Percentiles rank a stretch among this genome's conserved stretches.
These are phyloP conservation scores for Lobophora halterata DNA, from an alignment of 2,888 invertebrate genomes.

Conservation along the genomic window DNA sequence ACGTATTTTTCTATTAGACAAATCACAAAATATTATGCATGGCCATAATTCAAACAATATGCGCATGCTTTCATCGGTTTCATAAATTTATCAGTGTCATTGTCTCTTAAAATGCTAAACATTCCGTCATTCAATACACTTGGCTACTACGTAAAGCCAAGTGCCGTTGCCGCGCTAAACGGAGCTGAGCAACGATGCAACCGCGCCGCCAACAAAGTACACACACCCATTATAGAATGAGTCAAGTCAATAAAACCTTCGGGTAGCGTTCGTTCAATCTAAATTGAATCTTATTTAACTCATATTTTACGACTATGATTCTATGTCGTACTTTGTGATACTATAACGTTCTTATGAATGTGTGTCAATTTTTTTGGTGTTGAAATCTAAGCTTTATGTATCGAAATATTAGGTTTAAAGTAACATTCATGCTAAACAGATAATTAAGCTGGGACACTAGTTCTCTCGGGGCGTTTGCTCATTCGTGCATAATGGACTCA, in stretches of 20 bases:
- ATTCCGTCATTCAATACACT: constrained; percentile 56
- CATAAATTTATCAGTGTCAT: constrained; percentile 42
- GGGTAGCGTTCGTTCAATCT: constrained; percentile 1
- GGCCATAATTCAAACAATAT: no score
- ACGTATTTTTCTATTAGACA: no score
- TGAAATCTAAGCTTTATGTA: constrained; percentile 46
- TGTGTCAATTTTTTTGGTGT: constrained; percentile 34
- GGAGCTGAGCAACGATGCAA: no score
- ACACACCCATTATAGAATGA: constrained; percentile 75
- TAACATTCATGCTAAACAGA: constrained; percentile 28
- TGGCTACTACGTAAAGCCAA: constrained; percentile 43
- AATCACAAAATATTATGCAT: no score
- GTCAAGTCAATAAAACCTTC: constrained; percentile 16
- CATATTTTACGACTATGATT: no score
- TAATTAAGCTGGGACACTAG: constrained; percentile 72
- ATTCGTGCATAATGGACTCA: constrained; percentile 79
- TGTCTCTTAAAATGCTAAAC: constrained; percentile 53
- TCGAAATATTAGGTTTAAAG: constrained; percentile 15
- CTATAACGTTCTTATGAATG: constrained; percentile 48
- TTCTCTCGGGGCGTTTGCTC: constrained; percentile 78
- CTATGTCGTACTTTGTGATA: no score
- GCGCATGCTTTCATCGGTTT: constrained; percentile 53
- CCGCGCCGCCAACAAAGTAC: constrained; percentile 31
- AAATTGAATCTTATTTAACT: constrained; percentile 9
- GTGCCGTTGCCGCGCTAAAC: constrained; percentile 59